Conservation (phyloP, 2,888 invertebrate species). For the Molorchus minor region DNA sequence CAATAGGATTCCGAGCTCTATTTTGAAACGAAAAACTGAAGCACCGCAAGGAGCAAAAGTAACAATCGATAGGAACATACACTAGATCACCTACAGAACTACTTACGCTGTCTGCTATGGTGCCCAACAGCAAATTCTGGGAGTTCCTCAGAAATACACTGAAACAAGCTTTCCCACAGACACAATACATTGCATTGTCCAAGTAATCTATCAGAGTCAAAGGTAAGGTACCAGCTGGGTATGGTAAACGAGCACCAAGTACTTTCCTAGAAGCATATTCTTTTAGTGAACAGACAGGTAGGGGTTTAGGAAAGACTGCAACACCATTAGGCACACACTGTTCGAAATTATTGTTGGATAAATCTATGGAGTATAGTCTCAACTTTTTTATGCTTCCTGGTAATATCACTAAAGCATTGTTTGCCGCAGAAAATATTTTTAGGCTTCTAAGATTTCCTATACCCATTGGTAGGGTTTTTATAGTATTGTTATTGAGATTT, state of each 20-base stretch:
- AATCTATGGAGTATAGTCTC: conserved; percentile 66
- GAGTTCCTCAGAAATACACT: conserved; percentile 51
- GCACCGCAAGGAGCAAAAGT: conserved; percentile 70
- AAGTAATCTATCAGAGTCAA: conserved; percentile 68
- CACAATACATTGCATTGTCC: conserved; percentile 70
- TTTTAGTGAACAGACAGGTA: conserved; percentile 65
- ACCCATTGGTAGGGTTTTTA: conserved; percentile 70
- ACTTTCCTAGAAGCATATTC: conserved; percentile 67
- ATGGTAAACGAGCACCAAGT: conserved; percentile 65
- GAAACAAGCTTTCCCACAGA: conserved; percentile 67
- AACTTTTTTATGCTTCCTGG: conserved; percentile 71
- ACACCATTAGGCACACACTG: conserved; percentile 36
- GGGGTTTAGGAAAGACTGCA: conserved; percentile 46
- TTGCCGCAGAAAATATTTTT: conserved; percentile 67
- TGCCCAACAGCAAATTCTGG: conserved; percentile 61
- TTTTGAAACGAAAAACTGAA: conserved; percentile 49
- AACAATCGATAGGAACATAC: conserved; percentile 68
- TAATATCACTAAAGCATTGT: conserved; percentile 66
- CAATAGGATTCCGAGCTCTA: conserved; percentile 58
- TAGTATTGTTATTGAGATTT: conserved; percentile 70
- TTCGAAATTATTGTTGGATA: conserved; percentile 68
- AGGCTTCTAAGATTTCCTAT: conserved; percentile 69
- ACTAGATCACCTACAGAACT: conserved; percentile 58
- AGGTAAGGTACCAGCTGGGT: conserved; percentile 69
- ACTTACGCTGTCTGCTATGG: conserved; percentile 60